These are phyloP conservation scores for Tragelaphus scriptus DNA, from an alignment of 2,113 vertebrate genomes.

Conservation along the genomic window DNA sequence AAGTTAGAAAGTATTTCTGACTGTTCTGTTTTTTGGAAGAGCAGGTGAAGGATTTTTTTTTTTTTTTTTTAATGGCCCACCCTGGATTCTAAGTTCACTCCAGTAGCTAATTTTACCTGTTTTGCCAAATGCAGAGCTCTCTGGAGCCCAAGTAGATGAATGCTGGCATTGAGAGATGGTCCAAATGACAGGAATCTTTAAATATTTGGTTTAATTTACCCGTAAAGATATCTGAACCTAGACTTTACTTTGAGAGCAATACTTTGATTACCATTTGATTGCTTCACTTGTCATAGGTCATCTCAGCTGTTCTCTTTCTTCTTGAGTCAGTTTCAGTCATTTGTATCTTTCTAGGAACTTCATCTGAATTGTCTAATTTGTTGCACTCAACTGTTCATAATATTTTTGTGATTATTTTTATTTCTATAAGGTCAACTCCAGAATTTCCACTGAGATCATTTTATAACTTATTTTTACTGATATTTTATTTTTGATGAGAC, in stretches of 20 bases:
- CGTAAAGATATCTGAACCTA: background rate
- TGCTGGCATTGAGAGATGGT: constrained; percentile 69
- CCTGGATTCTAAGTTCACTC: constrained; percentile 53
- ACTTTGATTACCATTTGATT: background rate
- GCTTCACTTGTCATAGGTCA: background rate
- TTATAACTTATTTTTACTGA: background rate
- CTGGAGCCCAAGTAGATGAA: constrained; percentile 61
- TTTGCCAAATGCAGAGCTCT: constrained; percentile 56
- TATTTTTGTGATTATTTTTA: background rate
- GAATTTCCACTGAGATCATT: background rate
- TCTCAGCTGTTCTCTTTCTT: background rate
- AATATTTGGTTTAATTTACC: background rate
- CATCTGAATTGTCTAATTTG: background rate
- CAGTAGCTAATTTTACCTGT: constrained; percentile 67
- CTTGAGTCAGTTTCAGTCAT: background rate
- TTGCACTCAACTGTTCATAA: background rate
- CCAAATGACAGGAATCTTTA: constrained; percentile 48
- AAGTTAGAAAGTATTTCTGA: background rate
- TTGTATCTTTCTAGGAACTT: background rate
- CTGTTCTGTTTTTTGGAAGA: background rate
- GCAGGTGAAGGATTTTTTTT: background rate
- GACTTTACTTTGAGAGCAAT: background rate
- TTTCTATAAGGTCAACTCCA: background rate
- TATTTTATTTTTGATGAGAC: background rate
- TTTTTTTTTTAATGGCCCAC: constrained; percentile 46